phyloP scores from a whole-genome alignment of 2,888 invertebrate genomes.

The Lepidochrysops patricia region DNA sequence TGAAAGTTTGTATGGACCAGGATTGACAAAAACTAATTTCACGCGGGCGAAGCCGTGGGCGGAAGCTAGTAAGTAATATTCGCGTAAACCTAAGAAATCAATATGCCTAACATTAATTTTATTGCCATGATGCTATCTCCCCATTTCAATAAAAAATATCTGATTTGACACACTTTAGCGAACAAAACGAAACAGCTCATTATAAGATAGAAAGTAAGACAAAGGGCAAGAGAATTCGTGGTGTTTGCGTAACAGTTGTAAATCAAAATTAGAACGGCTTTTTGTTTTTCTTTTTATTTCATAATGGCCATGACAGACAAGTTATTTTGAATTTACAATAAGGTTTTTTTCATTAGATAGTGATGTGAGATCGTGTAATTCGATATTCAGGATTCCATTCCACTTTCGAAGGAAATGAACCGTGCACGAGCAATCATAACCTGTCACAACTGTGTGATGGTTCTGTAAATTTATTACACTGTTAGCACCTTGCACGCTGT shows the following conservation, averaged over 20 bases:
- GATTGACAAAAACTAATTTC: too few relatives aligned
- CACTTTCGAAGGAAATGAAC: slow-evolving; percentile 34
- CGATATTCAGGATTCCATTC: slow-evolving; percentile 29
- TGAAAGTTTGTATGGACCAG: too few relatives aligned
- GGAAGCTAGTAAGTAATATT: too few relatives aligned
- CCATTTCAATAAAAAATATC: not conserved
- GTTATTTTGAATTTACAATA: slow-evolving; percentile 9
- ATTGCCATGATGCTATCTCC: not conserved
- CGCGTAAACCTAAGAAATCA: too few relatives aligned
- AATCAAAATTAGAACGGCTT: not conserved
- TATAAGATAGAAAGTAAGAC: slow-evolving; percentile 4
- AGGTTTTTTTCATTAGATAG: slow-evolving; percentile 7
- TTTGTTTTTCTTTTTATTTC: not conserved
- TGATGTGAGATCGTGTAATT: slow-evolving; percentile 3
- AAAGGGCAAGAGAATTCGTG: slow-evolving; percentile 7
- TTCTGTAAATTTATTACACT: slow-evolving; percentile 32
- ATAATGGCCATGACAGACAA: not conserved
- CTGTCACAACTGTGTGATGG: slow-evolving; percentile 26
- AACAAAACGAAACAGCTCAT: not conserved
- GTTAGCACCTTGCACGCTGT: slow-evolving; percentile 4
- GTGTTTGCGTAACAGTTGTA: not conserved
- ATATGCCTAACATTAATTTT: not conserved
- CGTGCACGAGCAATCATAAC: slow-evolving; percentile 25
- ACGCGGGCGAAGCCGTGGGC: too few relatives aligned
- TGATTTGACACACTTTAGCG: not conserved